A percentile compares a stretch with the other conserved stretches of the same genome.
phyloP scores from a whole-genome alignment of 1,140 invertebrate genomes.

The Neodiprion fabricii region DNA sequence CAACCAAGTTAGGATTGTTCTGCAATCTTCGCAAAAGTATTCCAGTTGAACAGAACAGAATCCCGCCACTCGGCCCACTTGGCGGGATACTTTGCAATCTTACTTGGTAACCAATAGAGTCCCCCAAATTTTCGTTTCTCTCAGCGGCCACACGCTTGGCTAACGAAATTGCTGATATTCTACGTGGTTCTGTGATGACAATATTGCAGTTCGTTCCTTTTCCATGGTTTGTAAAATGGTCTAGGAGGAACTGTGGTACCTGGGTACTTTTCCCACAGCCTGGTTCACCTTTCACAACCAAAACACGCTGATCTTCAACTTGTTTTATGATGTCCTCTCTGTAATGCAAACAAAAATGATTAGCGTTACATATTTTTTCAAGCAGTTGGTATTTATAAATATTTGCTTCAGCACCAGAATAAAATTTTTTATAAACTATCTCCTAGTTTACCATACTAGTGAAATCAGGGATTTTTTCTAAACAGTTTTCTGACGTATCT shows the following conservation, averaged over 20 bases:
- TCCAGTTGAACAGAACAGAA: slow-evolving; percentile 79
- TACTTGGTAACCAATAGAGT: slow-evolving; percentile 85
- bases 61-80: slow-evolving; percentile 52
- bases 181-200: slow-evolving; percentile 88
- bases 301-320: slow-evolving; percentile 61
- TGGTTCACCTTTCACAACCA: slow-evolving; percentile 85
- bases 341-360: slow-evolving; percentile 24
- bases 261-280: slow-evolving; percentile 92
- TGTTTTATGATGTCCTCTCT: slow-evolving; percentile 39
- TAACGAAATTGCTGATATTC: slow-evolving; percentile 89
- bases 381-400: too few species aligned
- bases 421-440: too few species aligned
- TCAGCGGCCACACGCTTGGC: slow-evolving; percentile 85
- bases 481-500: too few species aligned
- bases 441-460: too few species aligned
- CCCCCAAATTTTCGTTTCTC: slow-evolving; percentile 78
- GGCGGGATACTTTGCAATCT: slow-evolving; percentile 41
- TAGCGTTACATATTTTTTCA: too few species aligned
- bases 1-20: slow-evolving; percentile 55
- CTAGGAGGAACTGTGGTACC: slow-evolving; percentile 91
- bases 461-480: too few species aligned
- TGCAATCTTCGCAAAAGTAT: slow-evolving; percentile 75
- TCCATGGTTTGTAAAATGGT: slow-evolving; percentile 64
- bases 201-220: slow-evolving; percentile 71
- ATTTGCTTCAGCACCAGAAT: too few species aligned